A percentile compares a stretch with the other conserved stretches of the same genome.
Conservation (phyloP, 37 sponge, comb jelly and placozoan species). For the Trichoplax adhaerens region DNA sequence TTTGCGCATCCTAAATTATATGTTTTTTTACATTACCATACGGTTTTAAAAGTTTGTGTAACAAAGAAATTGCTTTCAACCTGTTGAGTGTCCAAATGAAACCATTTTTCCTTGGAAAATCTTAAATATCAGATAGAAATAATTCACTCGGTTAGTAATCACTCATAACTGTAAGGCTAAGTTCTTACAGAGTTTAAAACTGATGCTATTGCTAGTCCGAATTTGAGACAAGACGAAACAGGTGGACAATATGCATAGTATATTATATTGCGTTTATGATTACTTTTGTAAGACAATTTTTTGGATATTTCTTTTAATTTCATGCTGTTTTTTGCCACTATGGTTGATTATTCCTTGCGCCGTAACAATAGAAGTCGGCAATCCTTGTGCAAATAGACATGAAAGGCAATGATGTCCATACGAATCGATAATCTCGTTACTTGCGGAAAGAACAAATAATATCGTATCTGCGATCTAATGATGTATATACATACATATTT, state of each 20-base stretch:
- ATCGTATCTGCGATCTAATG: slow-evolving; percentile 58
- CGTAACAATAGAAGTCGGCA: slow-evolving; percentile 36
- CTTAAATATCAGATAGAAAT: slow-evolving; percentile 1
- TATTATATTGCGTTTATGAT: not conserved
- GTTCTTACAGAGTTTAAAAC: too few relatives aligned
- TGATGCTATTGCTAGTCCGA: too few relatives aligned
- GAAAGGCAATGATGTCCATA: slow-evolving; percentile 19
- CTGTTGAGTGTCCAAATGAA: slow-evolving; percentile 25
- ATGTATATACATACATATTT: too few relatives aligned
- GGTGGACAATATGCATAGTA: not conserved
- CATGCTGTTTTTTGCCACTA: slow-evolving; percentile 5
- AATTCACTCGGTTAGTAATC: not conserved
- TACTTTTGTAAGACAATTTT: slow-evolving; percentile 15
- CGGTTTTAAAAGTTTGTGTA: not conserved
- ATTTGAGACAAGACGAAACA: not conserved
- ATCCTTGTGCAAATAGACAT: slow-evolving; percentile 40
- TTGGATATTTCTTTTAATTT: slow-evolving; percentile 11
- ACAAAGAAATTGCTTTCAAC: slow-evolving; percentile 7
- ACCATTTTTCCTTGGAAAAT: slow-evolving; percentile 38
- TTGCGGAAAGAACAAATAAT: slow-evolving; percentile 35
- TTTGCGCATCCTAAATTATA: slow-evolving; percentile 29
- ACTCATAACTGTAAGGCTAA: too few relatives aligned
- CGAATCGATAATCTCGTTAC: not conserved
- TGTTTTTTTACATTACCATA: not conserved
- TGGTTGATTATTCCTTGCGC: slow-evolving; percentile 21